Conservation (phyloP, 2,113 vertebrate species). For the Leptobrachium leishanense region DNA sequence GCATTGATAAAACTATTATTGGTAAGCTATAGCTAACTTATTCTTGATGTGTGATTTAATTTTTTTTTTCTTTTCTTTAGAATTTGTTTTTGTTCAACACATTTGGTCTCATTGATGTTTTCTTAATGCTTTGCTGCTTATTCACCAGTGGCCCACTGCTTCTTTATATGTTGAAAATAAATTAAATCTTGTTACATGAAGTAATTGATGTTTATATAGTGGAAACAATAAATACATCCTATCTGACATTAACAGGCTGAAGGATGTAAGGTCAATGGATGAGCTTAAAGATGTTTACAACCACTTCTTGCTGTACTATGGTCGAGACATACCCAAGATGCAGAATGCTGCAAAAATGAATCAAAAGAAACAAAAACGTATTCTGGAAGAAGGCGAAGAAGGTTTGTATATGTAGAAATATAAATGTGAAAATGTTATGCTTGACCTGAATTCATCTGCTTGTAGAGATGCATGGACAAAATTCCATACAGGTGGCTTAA, state of each 20-base stretch:
- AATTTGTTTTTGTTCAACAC: background rate
- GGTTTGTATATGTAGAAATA: slow-evolving; percentile 51
- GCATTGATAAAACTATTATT: too few relatives aligned
- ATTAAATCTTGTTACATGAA: too few relatives aligned
- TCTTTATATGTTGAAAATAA: too few relatives aligned
- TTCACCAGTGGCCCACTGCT: too few relatives aligned
- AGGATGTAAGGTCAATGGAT: slow-evolving; percentile 95
- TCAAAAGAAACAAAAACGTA: slow-evolving; percentile 88
- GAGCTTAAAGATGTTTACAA: slow-evolving; percentile 95
- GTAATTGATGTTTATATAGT: too few relatives aligned
- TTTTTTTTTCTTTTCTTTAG: background rate
- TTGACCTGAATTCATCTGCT: background rate
- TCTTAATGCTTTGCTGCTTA: too few relatives aligned
- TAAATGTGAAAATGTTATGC: background rate
- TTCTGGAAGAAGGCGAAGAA: slow-evolving; percentile 82
- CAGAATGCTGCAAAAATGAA: slow-evolving; percentile 88
- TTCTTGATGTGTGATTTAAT: background rate
- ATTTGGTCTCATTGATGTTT: too few relatives aligned
- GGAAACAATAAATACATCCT: too few relatives aligned
- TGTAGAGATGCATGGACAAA: too few relatives aligned
- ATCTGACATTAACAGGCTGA: slow-evolving; percentile 70
- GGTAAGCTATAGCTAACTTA: too few relatives aligned
- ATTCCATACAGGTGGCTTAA: too few relatives aligned
- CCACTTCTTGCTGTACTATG: slow-evolving; percentile 96
- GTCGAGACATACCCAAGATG: slow-evolving; percentile 97